These are phyloP conservation scores for Agrotis clavis DNA, from an alignment of 2,888 invertebrate species.

Conservation along the genomic window DNA sequence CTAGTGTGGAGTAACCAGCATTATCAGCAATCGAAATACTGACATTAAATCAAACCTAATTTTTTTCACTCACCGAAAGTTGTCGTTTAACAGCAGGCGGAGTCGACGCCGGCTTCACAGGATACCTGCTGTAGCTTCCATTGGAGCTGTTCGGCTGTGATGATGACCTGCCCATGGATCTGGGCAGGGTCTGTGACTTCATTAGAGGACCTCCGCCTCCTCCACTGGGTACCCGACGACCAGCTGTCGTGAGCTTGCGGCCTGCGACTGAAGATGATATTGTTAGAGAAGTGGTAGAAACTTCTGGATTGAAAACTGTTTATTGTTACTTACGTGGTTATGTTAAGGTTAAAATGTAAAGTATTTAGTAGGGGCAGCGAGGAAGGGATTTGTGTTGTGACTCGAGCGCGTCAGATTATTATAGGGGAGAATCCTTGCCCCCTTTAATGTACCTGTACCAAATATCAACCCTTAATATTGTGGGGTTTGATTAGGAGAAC, in stretches of 20 bases:
- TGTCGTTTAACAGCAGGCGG: conserved; percentile 97
- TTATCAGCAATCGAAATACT: conserved; percentile 17
- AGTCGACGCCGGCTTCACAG: conserved; percentile 94
- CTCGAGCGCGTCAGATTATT: too few relatives aligned
- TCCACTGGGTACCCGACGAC: conserved; percentile 92
- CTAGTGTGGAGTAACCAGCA: conserved; percentile 1
- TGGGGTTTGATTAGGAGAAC: too few relatives aligned
- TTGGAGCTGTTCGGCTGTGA: conserved; percentile 90
- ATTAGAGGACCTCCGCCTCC: conserved; percentile 92
- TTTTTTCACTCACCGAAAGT: conserved; percentile 91
- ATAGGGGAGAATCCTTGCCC: too few relatives aligned
- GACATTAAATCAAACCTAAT: not conserved
- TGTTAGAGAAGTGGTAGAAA: conserved; percentile 14
- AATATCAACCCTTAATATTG: too few relatives aligned
- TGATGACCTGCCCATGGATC: conserved; percentile 94
- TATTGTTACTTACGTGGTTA: conserved; percentile 20
- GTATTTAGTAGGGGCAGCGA: too few relatives aligned
- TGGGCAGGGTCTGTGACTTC: conserved; percentile 96
- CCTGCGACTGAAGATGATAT: conserved; percentile 92
- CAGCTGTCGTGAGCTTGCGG: conserved; percentile 94
- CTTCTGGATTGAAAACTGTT: not conserved
- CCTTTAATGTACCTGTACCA: too few relatives aligned
- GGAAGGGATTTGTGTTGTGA: too few relatives aligned
- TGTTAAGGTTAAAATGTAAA: not conserved
- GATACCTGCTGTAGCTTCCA: conserved; percentile 84